Base-by-base conservation (phyloP, 2,888 invertebrate genomes). In the Lasius platythorax region DNA sequence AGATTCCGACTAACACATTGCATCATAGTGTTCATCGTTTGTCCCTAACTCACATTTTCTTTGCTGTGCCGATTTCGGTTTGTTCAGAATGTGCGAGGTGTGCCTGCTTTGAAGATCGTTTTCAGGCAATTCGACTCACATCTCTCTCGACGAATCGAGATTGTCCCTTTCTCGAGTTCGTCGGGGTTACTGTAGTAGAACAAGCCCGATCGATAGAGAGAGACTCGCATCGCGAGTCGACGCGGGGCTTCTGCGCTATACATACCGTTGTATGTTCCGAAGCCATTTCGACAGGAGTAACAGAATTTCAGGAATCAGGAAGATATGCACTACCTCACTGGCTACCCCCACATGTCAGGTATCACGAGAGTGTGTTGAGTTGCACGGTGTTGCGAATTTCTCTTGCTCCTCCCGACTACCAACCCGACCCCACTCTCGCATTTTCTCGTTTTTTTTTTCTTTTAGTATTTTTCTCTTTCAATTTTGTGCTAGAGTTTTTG, bases 321-420 rank as follows among this genome's bases (percentile, higher is more conserved):
- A 82, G 86, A 84, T 83, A 89, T 66, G 61, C 68, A n/a, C 87
- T 83, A 90, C 90, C 53, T 53, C 75, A 88, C 89, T 91, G 92
- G 93, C 93, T 92, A 92, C 92, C 93, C 92, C 93, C 92, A 91
- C 87, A 79, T 84, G 83, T 90, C 91, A 92, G 91, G 91, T 91
- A 92, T 87, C 87, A 83, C 84, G 83, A 90, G 85, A 85, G 90
- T 83, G 90, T 91, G 88, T 90, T 91, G 88, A 92, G 88, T 90
- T 94, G 94, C 94, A 94, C 94, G 94, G 92, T 93, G 92, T 94
- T 94, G 87, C 87, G 87, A 85, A 87, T 88, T 92, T 88, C 75
- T 86, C 76, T 85, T 87, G 88, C 78, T 82, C 46, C 72, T 84
- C 64, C 75, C 83, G 78, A 72, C 61, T 79, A 46, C 43, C 43